These are phyloP conservation scores for Hermodice carunculata DNA, from an alignment of 2,888 invertebrate genomes.

Conservation along the genomic window DNA sequence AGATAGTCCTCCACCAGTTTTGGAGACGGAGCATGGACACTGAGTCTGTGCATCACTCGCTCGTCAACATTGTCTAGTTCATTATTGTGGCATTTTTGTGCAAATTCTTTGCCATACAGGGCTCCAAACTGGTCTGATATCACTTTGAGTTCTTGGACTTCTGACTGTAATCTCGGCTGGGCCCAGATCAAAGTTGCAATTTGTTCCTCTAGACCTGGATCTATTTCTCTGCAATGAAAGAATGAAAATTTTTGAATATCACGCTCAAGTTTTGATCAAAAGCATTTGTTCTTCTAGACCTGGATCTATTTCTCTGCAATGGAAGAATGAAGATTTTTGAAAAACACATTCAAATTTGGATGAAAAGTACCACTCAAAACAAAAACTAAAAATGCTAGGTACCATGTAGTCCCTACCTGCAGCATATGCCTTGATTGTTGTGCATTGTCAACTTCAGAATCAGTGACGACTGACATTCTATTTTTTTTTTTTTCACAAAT, in stretches of 20 bases:
- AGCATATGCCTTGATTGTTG: no score
- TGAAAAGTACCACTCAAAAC: no score
- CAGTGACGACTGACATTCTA: no score
- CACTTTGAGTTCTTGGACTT: constrained; percentile 78
- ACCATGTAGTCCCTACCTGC: no score
- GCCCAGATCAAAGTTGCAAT: constrained; percentile 98
- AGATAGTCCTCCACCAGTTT: constrained; percentile 91
- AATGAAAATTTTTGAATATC: no score
- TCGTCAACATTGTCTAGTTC: constrained; percentile 82
- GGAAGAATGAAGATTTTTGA: no score
- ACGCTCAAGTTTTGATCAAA: no score
- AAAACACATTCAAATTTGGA: no score
- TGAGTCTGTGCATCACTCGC: constrained; percentile 83
- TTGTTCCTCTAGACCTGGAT: constrained; percentile 95
- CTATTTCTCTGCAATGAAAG: constrained; percentile 79
- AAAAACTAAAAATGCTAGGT: no score
- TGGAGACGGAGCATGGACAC: constrained; percentile 88
- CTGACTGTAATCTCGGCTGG: constrained; percentile 84
- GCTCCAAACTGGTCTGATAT: constrained; percentile 89
- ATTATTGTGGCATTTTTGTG: constrained; percentile 30
- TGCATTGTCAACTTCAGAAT: no score
- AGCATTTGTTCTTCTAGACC: constrained; percentile 97
- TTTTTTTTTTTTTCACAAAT: no score
- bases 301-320: constrained; percentile 83
- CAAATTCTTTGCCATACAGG: constrained; percentile 94